Base-by-base conservation (phyloP, 2,113 vertebrate genomes). In the Pardalotus punctatus region DNA sequence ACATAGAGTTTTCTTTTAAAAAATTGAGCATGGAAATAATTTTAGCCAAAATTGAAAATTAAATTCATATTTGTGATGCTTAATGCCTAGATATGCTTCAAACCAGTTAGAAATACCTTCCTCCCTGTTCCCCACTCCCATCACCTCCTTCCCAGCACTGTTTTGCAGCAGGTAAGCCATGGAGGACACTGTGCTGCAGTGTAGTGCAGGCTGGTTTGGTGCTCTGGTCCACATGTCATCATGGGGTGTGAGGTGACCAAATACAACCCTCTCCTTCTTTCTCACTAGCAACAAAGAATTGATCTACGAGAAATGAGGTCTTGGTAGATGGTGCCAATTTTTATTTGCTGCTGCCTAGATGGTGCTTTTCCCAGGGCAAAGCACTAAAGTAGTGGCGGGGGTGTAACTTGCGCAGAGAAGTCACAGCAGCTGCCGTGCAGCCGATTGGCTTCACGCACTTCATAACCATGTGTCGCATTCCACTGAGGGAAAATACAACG, bases 341-440 rank as follows among this genome's bases (percentile, higher is more conserved):
- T 60, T 61, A 17, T 89, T 71, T 79, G 47, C 57, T 67, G 27
- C 57, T 83, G 56, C 27, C 35, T 33, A 10, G 18, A 33, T 1
- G 4, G 12, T 15, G 18, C 27, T 62, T 86, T 81, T 62, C 18
- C 28, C 56, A 38, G 31, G 47, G 36, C 38, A 64, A 66, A 74
- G 38, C 5, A 1, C 19, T 45, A 57, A 0, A 2, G 20, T 35
- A n/a, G 12, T 42, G 15, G 78, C 1, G 0, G 36, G 61, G 57
- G 17, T 9, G 4, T 64, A 53, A 64, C 80, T 90, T 10, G 0
- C 4, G 14, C 9, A 71, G 78, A 79, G 35, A 38, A 82, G 23
- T 83, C 22, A 8, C 56, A 89, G 88, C 60, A 72, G 40, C 65
- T 84, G 31, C 42, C 31, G 6, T 10, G 73, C 43, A 87, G n/a